These are phyloP conservation scores for Callithrix jacchus DNA, from an alignment of 2,113 vertebrate species.

Conservation along the genomic window DNA sequence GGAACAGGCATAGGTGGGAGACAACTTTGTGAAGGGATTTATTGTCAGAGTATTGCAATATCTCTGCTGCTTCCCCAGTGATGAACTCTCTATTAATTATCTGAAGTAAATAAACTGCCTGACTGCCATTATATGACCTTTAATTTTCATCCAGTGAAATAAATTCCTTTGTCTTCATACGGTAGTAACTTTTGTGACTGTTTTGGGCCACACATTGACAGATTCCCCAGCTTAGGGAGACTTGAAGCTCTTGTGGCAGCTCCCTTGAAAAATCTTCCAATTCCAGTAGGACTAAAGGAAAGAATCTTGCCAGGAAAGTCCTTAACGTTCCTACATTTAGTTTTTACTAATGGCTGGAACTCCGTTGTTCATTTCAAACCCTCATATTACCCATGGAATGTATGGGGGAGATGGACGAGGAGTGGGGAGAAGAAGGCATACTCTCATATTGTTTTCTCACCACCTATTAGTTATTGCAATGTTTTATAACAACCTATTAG, in stretches of 20 bases:
- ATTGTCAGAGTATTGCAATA: neutral
- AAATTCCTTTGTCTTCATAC: conserved; percentile 17
- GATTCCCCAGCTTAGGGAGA: neutral
- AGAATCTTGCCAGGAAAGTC: neutral
- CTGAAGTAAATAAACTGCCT: conserved; percentile 20
- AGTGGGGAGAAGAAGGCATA: neutral
- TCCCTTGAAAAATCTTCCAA: neutral
- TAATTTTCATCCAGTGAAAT: neutral
- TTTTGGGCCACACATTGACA: conserved; percentile 30
- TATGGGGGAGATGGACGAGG: too few relatives aligned
- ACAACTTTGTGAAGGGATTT: conserved; percentile 60
- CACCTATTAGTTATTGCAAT: neutral
- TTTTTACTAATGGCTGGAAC: neutral
- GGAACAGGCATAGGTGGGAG: neutral
- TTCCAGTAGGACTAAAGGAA: neutral
- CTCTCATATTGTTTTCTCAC: neutral
- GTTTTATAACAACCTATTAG: neutral
- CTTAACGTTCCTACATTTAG: neutral
- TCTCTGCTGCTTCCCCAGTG: conserved; percentile 22
- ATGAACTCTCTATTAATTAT: conserved; percentile 31
- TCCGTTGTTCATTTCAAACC: too few relatives aligned
- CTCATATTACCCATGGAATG: neutral
- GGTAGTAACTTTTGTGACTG: conserved; percentile 44
- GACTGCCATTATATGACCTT: neutral
- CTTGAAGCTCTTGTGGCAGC: neutral